phyloP scores from a whole-genome alignment of 2,113 vertebrate species.

The Smithornis capensis region DNA sequence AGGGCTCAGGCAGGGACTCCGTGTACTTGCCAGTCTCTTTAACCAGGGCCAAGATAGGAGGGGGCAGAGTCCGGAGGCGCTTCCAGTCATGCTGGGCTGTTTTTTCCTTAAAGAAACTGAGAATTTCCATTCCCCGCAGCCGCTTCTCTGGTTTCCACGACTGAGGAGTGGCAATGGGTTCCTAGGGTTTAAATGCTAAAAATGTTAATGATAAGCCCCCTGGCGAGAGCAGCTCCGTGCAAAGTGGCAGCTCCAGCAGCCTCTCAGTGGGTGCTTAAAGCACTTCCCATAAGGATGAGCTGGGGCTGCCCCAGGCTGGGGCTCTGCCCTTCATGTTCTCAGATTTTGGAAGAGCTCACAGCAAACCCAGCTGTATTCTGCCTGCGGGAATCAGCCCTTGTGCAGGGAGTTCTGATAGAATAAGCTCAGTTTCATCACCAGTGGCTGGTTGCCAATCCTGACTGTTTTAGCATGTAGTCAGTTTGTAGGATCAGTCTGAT shows the following conservation, averaged over 20 bases:
- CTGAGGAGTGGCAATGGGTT: background rate
- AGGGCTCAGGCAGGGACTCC: too few relatives aligned
- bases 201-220: background rate
- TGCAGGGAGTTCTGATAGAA: accelerated
- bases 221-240: background rate
- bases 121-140: background rate
- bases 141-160: background rate
- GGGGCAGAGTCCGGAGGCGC: too few relatives aligned
- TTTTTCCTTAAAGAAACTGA: background rate
- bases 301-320: background rate
- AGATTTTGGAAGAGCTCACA: background rate
- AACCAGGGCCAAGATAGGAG: too few relatives aligned
- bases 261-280: background rate
- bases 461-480: accelerated
- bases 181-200: background rate
- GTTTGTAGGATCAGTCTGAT: accelerated
- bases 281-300: background rate
- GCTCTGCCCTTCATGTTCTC: accelerated
- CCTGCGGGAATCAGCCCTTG: background rate
- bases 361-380: background rate
- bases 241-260: background rate
- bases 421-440: background rate
- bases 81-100: background rate
- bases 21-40: too few relatives aligned
- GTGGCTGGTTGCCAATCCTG: accelerated